Evolutionary conservation across 2,888 invertebrate species (phyloP).

Genomic region (Galerucella pusilla): DNA sequence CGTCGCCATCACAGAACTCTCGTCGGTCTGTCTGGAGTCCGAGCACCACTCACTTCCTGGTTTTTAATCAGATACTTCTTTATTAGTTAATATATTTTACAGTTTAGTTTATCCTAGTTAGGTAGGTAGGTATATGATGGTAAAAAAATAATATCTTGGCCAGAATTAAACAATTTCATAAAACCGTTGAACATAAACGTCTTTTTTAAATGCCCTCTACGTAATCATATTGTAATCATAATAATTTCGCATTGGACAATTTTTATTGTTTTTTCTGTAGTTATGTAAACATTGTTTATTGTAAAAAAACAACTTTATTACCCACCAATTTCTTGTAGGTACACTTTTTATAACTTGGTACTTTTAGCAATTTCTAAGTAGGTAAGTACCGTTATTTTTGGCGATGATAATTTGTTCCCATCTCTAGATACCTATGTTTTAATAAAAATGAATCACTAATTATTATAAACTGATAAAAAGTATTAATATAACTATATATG

Average conservation of each 20-base stretch:
- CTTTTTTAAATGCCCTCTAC: too few species aligned
- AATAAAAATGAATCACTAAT: too few species aligned
- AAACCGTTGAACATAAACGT: too few species aligned
- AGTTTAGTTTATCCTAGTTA: neutral
- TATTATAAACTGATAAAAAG: neutral
- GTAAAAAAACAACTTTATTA: neutral
- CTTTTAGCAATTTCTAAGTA: neutral
- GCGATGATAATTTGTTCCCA: neutral
- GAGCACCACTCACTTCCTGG: neutral
- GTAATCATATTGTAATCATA: too few species aligned
- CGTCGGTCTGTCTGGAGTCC: conserved; percentile 3
- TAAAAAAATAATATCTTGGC: neutral
- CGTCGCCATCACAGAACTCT: neutral
- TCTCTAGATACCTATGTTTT: neutral
- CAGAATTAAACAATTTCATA: too few species aligned
- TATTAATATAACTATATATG: neutral
- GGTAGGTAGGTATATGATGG: neutral
- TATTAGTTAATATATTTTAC: neutral
- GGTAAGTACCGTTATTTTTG: neutral
- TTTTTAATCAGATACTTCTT: neutral
- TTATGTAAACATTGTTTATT: neutral
- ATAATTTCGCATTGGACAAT: neutral
- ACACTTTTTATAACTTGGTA: neutral
- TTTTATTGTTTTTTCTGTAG: neutral
- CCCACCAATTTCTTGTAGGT: neutral